These are phyloP conservation scores for Montipora efflorescens DNA, from an alignment of 64 coral and sea anemone species.

Conservation along the genomic window DNA sequence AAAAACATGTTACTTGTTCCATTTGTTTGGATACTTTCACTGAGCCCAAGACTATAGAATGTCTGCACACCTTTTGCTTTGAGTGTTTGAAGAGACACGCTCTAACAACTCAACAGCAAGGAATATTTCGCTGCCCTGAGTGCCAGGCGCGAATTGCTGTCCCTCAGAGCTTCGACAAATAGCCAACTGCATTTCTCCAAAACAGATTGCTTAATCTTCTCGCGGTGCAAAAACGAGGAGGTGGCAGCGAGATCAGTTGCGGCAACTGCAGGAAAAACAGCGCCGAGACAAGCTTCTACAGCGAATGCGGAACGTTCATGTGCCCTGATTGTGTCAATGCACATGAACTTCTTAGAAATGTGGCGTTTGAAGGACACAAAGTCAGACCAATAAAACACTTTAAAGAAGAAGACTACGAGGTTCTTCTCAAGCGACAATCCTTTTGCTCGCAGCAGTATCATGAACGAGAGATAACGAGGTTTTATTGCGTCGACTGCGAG, in stretches of 20 bases:
- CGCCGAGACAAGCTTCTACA: constrained; percentile 9
- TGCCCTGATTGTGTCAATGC: neutral
- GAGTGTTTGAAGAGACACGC: constrained; percentile 20
- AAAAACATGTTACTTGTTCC: constrained; percentile 33
- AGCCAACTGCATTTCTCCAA: constrained; percentile 24
- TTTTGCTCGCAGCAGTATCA: constrained; percentile 32
- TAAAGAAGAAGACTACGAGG: neutral
- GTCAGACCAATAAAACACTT: constrained; percentile 24
- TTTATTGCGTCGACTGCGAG: constrained; percentile 23
- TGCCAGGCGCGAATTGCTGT: constrained; percentile 5
- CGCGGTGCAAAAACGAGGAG: neutral
- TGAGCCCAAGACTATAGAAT: constrained; percentile 1
- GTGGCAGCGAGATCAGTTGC: neutral
- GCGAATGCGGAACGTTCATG: neutral
- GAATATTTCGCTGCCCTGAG: constrained; percentile 18
- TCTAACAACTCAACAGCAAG: neutral
- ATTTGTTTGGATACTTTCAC: constrained; percentile 40
- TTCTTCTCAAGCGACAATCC: neutral
- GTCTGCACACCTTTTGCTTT: constrained; percentile 30
- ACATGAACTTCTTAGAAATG: neutral
- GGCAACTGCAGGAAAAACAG: neutral
- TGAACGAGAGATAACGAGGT: neutral
- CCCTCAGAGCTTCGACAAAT: constrained; percentile 25
- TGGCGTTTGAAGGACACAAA: neutral
- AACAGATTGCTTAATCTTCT: constrained; percentile 43